Evolutionary conservation across 2,797 vertebrate species (phyloP).

Genomic region (Hippoglossus hippoglossus): DNA sequence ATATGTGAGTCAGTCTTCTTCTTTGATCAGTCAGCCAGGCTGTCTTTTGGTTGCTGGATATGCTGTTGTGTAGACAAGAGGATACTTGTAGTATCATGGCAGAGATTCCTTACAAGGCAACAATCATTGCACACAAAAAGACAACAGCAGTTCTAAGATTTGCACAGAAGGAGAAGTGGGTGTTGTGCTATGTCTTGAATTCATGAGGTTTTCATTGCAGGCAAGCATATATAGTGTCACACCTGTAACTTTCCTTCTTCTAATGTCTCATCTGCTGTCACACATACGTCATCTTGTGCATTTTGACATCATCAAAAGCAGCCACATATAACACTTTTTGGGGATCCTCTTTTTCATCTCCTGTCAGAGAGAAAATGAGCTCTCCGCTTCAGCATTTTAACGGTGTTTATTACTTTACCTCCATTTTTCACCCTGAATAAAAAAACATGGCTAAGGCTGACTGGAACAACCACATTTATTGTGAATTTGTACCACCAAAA

Average conservation of each 20-base stretch:
- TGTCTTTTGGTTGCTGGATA: conserved; percentile 66
- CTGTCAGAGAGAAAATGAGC: conserved; percentile 42
- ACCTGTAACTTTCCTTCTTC: conserved; percentile 8
- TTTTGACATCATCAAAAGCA: conserved; percentile 48
- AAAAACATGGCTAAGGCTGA: conserved; percentile 61
- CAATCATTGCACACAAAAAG: conserved; percentile 35
- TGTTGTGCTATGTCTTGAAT: conserved; percentile 5
- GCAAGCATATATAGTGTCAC: not conserved
- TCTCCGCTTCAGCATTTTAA: conserved; percentile 47
- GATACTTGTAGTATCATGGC: conserved; percentile 66
- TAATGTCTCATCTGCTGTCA: conserved; percentile 24
- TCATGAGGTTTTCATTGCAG: conserved; percentile 1
- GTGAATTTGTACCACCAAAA: conserved; percentile 66
- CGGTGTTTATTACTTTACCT: conserved; percentile 50
- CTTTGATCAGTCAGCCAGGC: conserved; percentile 64
- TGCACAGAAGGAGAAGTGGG: conserved; percentile 8
- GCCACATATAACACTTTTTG: conserved; percentile 36
- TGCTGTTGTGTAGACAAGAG: conserved; percentile 61
- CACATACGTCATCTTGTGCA: conserved; percentile 38
- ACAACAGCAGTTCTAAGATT: conserved; percentile 10
- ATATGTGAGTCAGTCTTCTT: conserved; percentile 59
- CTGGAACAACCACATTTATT: conserved; percentile 70
- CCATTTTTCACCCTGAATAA: conserved; percentile 45
- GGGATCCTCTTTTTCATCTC: conserved; percentile 46
- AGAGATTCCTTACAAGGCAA: conserved; percentile 52